Base-by-base conservation (phyloP, 2,797 vertebrate genomes). In the Spinus olivaceus region DNA sequence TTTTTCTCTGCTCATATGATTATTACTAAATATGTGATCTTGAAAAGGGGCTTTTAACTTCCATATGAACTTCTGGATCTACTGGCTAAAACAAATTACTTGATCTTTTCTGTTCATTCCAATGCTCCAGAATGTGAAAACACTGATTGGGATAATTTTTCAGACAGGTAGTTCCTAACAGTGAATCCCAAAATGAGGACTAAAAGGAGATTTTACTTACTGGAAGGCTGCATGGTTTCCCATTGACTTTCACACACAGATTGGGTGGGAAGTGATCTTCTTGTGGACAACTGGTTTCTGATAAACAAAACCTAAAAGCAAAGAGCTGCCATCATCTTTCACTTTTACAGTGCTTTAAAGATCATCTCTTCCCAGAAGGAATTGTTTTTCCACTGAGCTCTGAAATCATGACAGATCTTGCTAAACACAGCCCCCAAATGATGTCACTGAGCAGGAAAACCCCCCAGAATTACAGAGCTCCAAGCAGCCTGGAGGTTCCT, bases 231-330 rank as follows among this genome's bases (percentile, higher is more conserved):
- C 99, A 99, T 5, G 99, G 99, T 98, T 99, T 99, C 96, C 98
- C 99, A 69, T 99, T 99, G 85, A 99, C 99, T 99, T 99, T 99
- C 96, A 99, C 99, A 91, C 99, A 99, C 81, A 99, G 98, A 97
- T 99, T 99, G 86, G 99, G 98, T 92, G 99, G 99, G 90, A 99
- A 99, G 97, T 99, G 99, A 98, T 99, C 99, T 98, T 99, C 99
- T 98, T 99, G 99, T 92, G 99, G 99, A 98, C 99, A 99, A 97
- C 99, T 99, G 25, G 99, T 99, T 98, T 99, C 99, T 87, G 99
- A 99, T 97, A 99, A 98, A 98, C 99, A 99, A 98, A 99, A 99
- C 98, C 99, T 99, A 88, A 92, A 95, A 77, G 93, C 90, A 92
- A 95, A 95, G 21, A 96, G 70, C 14, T 97, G 93, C 90, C 92